These are phyloP conservation scores for Fulmarus glacialis DNA, from an alignment of 2,113 vertebrate genomes.

Conservation along the genomic window DNA sequence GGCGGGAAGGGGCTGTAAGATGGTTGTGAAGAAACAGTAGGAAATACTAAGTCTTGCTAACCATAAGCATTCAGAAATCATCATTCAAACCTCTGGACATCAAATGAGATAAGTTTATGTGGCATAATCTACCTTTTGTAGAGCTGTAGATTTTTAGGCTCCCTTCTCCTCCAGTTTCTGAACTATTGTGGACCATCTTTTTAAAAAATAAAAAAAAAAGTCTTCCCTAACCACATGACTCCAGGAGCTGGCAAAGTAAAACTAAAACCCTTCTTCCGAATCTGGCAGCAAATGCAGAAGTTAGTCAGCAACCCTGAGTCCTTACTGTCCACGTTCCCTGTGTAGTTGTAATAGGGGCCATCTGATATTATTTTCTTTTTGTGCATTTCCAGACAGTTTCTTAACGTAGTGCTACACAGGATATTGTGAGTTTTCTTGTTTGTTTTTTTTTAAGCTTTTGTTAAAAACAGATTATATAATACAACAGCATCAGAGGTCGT, in stretches of 20 bases:
- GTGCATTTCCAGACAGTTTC: background rate
- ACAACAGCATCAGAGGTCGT: background rate
- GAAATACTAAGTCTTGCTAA: background rate
- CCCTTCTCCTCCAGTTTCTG: background rate
- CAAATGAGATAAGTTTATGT: background rate
- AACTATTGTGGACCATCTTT: background rate
- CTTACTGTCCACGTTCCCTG: accelerated
- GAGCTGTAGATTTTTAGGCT: background rate
- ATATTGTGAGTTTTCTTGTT: background rate
- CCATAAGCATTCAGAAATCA: background rate
- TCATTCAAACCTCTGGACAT: background rate
- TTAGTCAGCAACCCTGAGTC: background rate
- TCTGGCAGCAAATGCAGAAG: background rate
- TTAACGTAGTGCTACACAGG: background rate
- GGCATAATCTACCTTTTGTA: background rate
- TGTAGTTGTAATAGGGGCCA: background rate
- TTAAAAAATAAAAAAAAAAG: background rate
- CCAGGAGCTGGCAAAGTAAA: background rate
- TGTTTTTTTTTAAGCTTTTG: background rate
- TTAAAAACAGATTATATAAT: background rate
- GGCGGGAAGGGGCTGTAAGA: background rate
- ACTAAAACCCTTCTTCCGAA: background rate
- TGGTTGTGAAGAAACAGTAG: background rate
- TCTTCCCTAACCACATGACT: background rate
- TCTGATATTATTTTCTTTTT: background rate